These are phyloP conservation scores for Ptychoptera contaminata DNA, from an alignment of 2,888 invertebrate genomes.

Conservation along the genomic window DNA sequence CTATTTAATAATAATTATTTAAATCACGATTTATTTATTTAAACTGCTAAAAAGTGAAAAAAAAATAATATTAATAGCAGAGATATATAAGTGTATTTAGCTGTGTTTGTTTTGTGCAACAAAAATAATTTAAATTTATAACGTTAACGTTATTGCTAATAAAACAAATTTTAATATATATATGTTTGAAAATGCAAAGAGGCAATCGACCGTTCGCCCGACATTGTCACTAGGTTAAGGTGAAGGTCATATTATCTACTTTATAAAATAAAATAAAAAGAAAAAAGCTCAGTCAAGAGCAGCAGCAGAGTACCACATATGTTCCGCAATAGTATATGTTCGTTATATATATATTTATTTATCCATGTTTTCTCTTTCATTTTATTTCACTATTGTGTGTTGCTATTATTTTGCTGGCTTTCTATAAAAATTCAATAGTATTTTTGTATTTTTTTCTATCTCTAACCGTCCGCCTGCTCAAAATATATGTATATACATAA, in stretches of 20 bases:
- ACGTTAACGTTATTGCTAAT: not conserved
- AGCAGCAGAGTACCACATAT: not conserved
- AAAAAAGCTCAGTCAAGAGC: no score
- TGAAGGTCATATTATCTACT: conserved; percentile 26
- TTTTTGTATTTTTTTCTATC: no score
- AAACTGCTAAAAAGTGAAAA: no score
- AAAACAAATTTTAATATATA: not conserved
- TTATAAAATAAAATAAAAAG: not conserved
- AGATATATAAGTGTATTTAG: not conserved
- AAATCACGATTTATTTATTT: no score
- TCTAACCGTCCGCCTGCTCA: no score
- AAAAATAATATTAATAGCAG: no score
- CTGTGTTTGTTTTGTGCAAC: not conserved
- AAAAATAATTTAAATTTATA: not conserved
- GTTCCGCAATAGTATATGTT: not conserved
- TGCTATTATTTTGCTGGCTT: no score
- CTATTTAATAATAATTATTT: no score
- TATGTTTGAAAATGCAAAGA: conserved; percentile 5
- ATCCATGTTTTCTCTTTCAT: conserved; percentile 1
- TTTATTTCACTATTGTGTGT: not conserved
- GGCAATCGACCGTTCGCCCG: conserved; percentile 34
- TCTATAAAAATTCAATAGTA: no score
- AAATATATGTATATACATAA: no score
- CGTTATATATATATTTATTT: not conserved
- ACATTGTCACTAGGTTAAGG: conserved; percentile 33